Evolutionary conservation across 2,113 vertebrate species (phyloP), one percentile per base, ranked within the genome.

Genomic region (Amphiprion percula): DNA sequence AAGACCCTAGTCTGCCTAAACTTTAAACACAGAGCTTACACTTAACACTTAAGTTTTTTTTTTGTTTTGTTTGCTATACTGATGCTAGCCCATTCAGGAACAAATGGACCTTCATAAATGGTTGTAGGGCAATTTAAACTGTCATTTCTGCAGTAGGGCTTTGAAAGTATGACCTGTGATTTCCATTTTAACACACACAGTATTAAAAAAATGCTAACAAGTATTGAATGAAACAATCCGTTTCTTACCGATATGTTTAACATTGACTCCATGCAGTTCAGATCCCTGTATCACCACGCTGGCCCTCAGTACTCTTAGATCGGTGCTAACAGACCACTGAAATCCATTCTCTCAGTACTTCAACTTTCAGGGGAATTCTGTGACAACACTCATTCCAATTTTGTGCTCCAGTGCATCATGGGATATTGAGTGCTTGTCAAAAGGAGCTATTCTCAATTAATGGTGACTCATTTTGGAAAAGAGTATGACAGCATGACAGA

Each of bases 1-100:
- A 99, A 90, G 97, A 98, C 74, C 95, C 96, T 0, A 95, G 95
- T 88, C 95, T 98, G 80, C 96, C 97, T 21, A 96, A 95, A 69
- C 90, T 94, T 87, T 94, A 85, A 91, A 86, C 52, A 68, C 68
- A 81, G 62, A 68, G 63, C 59, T 77, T 12, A 65, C 61, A 66
- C 60, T 44, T 61, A 41, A 67, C 41, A 73, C 62, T 26, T 53
- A 72, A 23, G 14, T 62, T 15, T 66, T 8, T 6, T 28, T 68
- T 30, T 21, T 21, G 21, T 21, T 64, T 59, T 33, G 23, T 84
- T 49, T 50, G 23, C 63, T 82, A 65, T 68, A 60, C 59, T 55
- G 50, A 73, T 8, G 14, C 75, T 68, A 68, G 74, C 66, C 72
- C 72, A 69, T 85, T 90, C 78, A 87, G 80, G 80, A 89, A 79